Conservation (phyloP, 1,140 invertebrate species). For the Pseudoatta argentina region DNA sequence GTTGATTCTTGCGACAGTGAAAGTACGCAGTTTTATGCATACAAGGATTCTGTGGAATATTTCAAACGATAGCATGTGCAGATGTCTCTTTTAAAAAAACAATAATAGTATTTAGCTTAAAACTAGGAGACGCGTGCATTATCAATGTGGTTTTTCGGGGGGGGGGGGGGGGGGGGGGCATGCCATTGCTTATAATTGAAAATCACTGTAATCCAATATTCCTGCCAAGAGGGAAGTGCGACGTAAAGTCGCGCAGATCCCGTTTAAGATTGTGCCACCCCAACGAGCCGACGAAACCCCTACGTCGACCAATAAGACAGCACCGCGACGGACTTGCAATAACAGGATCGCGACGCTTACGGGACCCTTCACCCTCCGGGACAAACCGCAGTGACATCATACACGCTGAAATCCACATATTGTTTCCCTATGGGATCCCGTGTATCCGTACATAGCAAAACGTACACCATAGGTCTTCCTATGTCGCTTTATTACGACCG, state of each 20-base stretch:
- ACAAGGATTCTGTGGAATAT: not conserved
- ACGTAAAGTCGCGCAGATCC: conserved; percentile 67
- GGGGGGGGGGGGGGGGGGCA: not conserved
- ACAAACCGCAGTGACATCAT: conserved; percentile 52
- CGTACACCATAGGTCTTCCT: conserved; percentile 49
- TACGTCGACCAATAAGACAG: conserved; percentile 77
- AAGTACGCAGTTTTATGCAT: not conserved
- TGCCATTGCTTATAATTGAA: conserved; percentile 76
- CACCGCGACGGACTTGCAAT: conserved; percentile 59
- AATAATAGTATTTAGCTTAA: not conserved
- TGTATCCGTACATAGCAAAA: conserved; percentile 51
- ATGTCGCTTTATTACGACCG: conserved; percentile 79
- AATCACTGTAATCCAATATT: conserved; percentile 79
- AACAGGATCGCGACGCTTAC: conserved; percentile 38
- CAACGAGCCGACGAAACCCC: conserved; percentile 25
- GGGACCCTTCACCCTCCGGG: conserved; percentile 53
- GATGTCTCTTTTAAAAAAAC: not conserved
- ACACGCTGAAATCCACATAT: conserved; percentile 57
- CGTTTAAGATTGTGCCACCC: conserved; percentile 66
- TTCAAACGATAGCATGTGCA: no score
- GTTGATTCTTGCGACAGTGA: conserved; percentile 2
- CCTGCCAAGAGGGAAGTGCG: conserved; percentile 49
- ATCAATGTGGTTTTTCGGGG: conserved; percentile 31
- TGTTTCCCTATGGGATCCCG: conserved; percentile 64
- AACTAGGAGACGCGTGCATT: conserved; percentile 8